Percentiles rank a stretch among this genome's conserved stretches.
These are phyloP conservation scores for Remorina albescens DNA, from an alignment of 2,797 vertebrate species.

Conservation along the genomic window DNA sequence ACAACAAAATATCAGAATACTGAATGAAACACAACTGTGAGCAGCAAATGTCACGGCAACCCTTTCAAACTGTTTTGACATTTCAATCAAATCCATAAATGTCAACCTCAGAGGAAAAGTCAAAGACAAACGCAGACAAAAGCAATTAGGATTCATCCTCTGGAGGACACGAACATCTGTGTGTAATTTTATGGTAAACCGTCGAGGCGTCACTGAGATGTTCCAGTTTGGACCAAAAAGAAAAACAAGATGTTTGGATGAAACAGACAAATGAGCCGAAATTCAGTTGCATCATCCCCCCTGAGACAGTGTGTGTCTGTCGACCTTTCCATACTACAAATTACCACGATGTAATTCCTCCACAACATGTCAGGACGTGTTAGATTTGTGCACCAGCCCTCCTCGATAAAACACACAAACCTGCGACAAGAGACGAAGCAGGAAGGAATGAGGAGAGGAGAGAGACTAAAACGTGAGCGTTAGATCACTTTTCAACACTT, in stretches of 20 bases:
- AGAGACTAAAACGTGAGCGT: not conserved
- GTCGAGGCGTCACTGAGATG: not conserved
- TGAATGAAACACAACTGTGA: not conserved
- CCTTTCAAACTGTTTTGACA: not conserved
- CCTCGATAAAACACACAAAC: slow-evolving; percentile 36
- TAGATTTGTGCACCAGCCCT: not conserved
- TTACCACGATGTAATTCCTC: slow-evolving; percentile 36
- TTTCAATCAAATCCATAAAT: not conserved
- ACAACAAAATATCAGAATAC: no score
- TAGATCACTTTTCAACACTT: not conserved
- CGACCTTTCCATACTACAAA: slow-evolving; percentile 35
- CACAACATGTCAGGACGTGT: slow-evolving; percentile 21
- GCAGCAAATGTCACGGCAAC: not conserved
- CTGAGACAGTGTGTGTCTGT: slow-evolving; percentile 3
- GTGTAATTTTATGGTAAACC: not conserved
- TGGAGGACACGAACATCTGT: not conserved
- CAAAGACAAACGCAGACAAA: no score
- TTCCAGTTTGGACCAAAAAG: not conserved
- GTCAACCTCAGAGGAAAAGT: not conserved
- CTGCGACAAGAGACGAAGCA: slow-evolving; percentile 10
- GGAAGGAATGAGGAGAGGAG: not conserved
- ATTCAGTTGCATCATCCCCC: slow-evolving; percentile 8
- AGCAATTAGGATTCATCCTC: not conserved
- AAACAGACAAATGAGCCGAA: not conserved
- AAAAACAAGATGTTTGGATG: not conserved